Evolutionary conservation across 2,888 invertebrate genomes (phyloP), one percentile per base, ranked within the genome.

Genomic region (Eupithecia subfuscata): DNA sequence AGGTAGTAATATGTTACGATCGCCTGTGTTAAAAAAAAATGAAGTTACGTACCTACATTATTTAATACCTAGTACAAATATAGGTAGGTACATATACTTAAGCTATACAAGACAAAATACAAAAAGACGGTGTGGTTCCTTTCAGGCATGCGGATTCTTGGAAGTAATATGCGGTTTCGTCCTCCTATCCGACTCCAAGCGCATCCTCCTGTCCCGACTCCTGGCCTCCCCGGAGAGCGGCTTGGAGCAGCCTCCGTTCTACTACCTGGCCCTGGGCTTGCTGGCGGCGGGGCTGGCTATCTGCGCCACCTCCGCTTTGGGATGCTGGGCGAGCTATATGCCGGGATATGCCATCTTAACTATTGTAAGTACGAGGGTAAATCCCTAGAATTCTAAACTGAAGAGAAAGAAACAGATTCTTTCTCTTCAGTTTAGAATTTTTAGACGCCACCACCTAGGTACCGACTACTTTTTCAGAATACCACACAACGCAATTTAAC

Each of bases 271-370:
- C 0, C 94, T 98, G 70, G 96, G 96, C 3, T 89, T 97, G 70
- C 95, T 97, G n/a, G 95, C 95, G 0, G 94, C 97, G 0, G 98
- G 98, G 1, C 94, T 97, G 73, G 89, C 96, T 52, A 95, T 97
- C 71, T 96, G 97, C 73, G 93, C 96, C 9, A 95, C 96, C 0
- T 96, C 97, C 6, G 96, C 97, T 68, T 90, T 97, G 30, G 98
- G 98, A 69, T 98, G 97, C 89, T 98, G 97, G 97, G 97, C 97
- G 0, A 96, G 97, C 0, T 97, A 97, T 84, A 95, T 97, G 83
- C 96, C 97, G 80, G 97, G 96, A 83, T 97, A 97, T 84, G 96
- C 96, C 82, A 96, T 97, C 79, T 93, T 97, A n/a, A 96, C 96
- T 73, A 88, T 96, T 78, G 97, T 97, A 94, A 96, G 96, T 72